Conservation (phyloP, 2,797 vertebrate species). For the Pogonophryne albipinna region DNA sequence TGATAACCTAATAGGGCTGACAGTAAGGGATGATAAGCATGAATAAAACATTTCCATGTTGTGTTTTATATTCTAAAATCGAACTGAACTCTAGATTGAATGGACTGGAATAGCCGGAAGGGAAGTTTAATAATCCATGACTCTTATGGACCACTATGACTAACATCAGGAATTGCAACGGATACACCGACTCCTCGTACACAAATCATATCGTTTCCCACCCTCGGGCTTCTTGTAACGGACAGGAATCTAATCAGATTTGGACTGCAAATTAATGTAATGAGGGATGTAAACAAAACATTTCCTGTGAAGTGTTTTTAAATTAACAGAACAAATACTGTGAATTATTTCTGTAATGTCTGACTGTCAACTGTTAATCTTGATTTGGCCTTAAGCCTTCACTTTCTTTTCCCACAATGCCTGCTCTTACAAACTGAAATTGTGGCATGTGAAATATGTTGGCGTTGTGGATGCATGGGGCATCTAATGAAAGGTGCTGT, state of each 20-base stretch:
- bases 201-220: constrained; percentile 3
- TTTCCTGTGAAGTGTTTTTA: background rate
- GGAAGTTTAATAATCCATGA: constrained; percentile 36
- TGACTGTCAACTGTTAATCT: background rate
- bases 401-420: background rate
- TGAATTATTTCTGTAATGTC: background rate
- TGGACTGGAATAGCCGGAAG: background rate
- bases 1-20: constrained; percentile 4
- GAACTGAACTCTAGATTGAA: constrained; percentile 3
- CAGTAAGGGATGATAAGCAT: background rate
- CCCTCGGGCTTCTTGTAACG: constrained; percentile 15
- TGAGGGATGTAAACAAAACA: constrained; percentile 4
- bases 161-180: constrained; percentile 13
- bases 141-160: background rate
- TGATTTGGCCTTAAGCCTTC: background rate
- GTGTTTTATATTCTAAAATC: constrained; percentile 9
- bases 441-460: no score
- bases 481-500: background rate
- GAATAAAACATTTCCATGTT: constrained; percentile 18
- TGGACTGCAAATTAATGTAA: background rate
- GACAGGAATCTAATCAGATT: constrained; percentile 26
- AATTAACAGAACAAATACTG: background rate
- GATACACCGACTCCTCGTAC: background rate
- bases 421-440: background rate
- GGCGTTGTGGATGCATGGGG: background rate